Evolutionary conservation across 1,140 invertebrate genomes (phyloP).

Genomic region (Leptinotarsa lineolata): DNA sequence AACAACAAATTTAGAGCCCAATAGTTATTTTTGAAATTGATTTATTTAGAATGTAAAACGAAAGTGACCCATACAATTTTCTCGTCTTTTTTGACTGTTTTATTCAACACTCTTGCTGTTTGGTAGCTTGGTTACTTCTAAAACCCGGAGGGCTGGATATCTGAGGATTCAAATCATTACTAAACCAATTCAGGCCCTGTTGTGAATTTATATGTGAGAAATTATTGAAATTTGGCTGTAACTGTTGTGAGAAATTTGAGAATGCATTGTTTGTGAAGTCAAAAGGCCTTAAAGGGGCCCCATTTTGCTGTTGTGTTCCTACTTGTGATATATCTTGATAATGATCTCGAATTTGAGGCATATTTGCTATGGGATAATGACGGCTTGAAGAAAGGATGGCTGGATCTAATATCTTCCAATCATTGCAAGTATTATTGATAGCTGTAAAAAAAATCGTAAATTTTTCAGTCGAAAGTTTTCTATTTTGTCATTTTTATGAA

Average conservation of each 20-base stretch:
- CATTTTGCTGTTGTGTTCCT: slow-evolving; percentile 48
- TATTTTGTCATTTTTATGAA: too few species aligned
- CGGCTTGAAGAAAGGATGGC: slow-evolving; percentile 78
- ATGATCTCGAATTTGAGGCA: slow-evolving; percentile 44
- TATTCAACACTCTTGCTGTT: slow-evolving; percentile 54
- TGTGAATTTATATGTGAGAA: slow-evolving; percentile 41
- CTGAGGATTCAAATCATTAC: slow-evolving; percentile 49
- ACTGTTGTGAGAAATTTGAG: slow-evolving; percentile 48
- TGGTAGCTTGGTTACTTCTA: slow-evolving; percentile 50
- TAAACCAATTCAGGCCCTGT: slow-evolving; percentile 48
- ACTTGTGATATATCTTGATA: slow-evolving; percentile 28
- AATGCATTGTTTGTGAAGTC: slow-evolving; percentile 48
- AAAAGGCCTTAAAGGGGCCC: slow-evolving; percentile 43
- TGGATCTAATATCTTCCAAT: slow-evolving; percentile 85
- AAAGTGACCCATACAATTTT: slow-evolving; percentile 39
- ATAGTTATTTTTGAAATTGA: slow-evolving; percentile 25
- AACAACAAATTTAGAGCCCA: slow-evolving; percentile 20
- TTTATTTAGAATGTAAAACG: slow-evolving; percentile 30
- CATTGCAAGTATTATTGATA: slow-evolving; percentile 63
- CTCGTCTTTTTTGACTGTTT: slow-evolving; percentile 15
- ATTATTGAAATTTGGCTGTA: slow-evolving; percentile 46
- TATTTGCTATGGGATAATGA: slow-evolving; percentile 58
- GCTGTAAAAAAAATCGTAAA: slow-evolving; percentile 48
- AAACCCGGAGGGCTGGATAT: slow-evolving; percentile 55
- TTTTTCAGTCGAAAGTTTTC: too few species aligned